These are phyloP conservation scores for Zaprionus tsacasi DNA, from an alignment of 1,140 invertebrate genomes.

Conservation along the genomic window DNA sequence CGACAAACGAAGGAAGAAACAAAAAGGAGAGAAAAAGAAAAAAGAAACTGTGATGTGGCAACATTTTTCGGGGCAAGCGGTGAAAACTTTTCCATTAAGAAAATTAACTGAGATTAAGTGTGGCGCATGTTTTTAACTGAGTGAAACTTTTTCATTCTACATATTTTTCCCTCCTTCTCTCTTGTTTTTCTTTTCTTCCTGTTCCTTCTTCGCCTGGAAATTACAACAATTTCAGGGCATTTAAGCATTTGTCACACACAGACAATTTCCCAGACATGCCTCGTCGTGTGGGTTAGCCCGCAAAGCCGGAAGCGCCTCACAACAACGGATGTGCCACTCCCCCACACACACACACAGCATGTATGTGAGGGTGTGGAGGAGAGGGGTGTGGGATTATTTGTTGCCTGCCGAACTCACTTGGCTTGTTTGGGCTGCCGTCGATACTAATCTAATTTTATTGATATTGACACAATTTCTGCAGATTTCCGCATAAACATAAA, in stretches of 20 bases:
- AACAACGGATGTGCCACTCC: constrained; percentile 20
- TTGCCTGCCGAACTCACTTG: constrained; percentile 52
- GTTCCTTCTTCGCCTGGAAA: constrained; percentile 41
- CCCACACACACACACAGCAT: constrained; percentile 42
- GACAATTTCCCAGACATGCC: constrained; percentile 26
- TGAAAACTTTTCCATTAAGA: constrained; percentile 80
- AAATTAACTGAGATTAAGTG: constrained; percentile 82
- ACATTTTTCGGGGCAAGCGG: constrained; percentile 31
- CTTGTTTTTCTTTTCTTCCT: neutral
- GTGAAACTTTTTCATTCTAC: constrained; percentile 35
- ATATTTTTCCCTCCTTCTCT: neutral
- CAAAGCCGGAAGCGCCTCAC: constrained; percentile 49
- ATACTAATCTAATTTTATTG: constrained; percentile 83
- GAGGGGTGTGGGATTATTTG: constrained; percentile 53
- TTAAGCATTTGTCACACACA: constrained; percentile 76
- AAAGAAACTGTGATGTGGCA: constrained; percentile 31
- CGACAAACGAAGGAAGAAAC: constrained; percentile 25
- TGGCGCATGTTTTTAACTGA: constrained; percentile 56
- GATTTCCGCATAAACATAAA: constrained; percentile 82
- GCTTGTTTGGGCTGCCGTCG: constrained; percentile 66
- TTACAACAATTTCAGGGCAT: constrained; percentile 73
- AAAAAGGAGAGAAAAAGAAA: constrained; percentile 26
- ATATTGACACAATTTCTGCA: constrained; percentile 82
- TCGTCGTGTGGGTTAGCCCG: constrained; percentile 14
- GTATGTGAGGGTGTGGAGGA: too few relatives aligned